phyloP scores from a whole-genome alignment of 1,140 invertebrate species.

The Dolichoris vasculosae region DNA sequence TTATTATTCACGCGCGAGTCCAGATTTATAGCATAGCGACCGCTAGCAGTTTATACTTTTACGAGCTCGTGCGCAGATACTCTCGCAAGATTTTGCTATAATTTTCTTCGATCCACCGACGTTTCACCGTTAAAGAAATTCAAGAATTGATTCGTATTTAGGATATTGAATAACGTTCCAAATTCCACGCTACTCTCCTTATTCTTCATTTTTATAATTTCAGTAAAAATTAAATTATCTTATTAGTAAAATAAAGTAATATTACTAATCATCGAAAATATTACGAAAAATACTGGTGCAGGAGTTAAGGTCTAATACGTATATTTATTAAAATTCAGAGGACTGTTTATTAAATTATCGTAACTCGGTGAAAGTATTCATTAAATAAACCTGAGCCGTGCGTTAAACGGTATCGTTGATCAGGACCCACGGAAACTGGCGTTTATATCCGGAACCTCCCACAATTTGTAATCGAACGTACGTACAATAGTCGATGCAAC shows the following conservation, averaged over 20 bases:
- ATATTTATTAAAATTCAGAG: too few species aligned
- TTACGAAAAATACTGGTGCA: too few species aligned
- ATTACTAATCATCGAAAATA: too few species aligned
- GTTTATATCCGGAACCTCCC: not conserved
- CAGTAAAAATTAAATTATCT: too few species aligned
- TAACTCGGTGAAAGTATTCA: not conserved
- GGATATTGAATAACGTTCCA: too few species aligned
- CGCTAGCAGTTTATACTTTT: not conserved
- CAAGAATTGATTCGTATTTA: too few species aligned
- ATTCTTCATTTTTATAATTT: too few species aligned
- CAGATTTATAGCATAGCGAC: not conserved
- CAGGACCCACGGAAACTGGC: not conserved
- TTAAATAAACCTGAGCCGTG: too few species aligned
- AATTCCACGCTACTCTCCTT: too few species aligned
- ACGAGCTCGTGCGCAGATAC: not conserved
- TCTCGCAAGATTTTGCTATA: not conserved
- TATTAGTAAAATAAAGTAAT: too few species aligned
- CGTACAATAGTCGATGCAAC: not conserved
- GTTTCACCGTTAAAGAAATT: not conserved
- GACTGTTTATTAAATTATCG: not conserved
- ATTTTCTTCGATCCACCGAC: too few species aligned
- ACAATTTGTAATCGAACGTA: not conserved
- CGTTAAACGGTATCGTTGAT: not conserved
- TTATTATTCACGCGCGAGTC: conserved; percentile 23
- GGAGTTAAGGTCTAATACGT: too few species aligned